Percentiles rank a stretch among this genome's conserved stretches.
phyloP scores from a whole-genome alignment of 1,140 invertebrate species.

The Anastatus disparis region DNA sequence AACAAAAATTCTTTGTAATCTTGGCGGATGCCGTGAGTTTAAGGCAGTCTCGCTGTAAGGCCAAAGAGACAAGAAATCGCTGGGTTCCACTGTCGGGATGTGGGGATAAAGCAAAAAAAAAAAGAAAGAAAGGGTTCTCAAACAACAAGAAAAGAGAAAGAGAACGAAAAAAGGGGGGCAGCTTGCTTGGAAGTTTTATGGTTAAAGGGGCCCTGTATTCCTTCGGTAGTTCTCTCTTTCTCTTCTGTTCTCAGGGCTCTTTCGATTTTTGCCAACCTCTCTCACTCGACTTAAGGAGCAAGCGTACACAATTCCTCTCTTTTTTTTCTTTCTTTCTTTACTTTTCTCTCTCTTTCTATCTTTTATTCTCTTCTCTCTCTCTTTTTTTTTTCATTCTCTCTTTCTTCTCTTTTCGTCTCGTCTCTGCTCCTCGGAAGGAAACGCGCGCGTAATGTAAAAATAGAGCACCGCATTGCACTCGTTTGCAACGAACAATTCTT shows the following conservation, averaged over 20 bases:
- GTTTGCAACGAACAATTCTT: too few relatives aligned
- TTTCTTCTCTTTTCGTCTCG: background rate
- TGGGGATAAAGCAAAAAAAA: too few relatives aligned
- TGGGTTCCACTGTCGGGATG: constrained; percentile 13
- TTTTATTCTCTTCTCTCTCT: background rate
- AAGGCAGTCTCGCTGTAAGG: constrained; percentile 64
- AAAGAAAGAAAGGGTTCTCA: constrained; percentile 37
- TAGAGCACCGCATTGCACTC: too few relatives aligned
- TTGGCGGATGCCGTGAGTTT: constrained; percentile 60
- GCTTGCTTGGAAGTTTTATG: constrained; percentile 23
- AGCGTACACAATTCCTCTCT: background rate
- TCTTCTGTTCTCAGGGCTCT: too few relatives aligned
- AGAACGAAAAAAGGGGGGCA: constrained; percentile 10
- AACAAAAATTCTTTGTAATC: constrained; percentile 65
- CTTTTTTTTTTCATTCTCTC: background rate
- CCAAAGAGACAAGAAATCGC: constrained; percentile 62
- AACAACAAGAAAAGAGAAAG: background rate
- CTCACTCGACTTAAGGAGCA: background rate
- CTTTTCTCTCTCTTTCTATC: background rate
- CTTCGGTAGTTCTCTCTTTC: background rate
- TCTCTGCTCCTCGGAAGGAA: constrained; percentile 6
- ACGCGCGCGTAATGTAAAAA: too few relatives aligned
- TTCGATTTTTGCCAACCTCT: constrained; percentile 15
- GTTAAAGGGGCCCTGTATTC: background rate
- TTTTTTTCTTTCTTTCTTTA: background rate